Evolutionary conservation across 2,797 vertebrate genomes (phyloP).

Genomic region (Prunella strophiata): DNA sequence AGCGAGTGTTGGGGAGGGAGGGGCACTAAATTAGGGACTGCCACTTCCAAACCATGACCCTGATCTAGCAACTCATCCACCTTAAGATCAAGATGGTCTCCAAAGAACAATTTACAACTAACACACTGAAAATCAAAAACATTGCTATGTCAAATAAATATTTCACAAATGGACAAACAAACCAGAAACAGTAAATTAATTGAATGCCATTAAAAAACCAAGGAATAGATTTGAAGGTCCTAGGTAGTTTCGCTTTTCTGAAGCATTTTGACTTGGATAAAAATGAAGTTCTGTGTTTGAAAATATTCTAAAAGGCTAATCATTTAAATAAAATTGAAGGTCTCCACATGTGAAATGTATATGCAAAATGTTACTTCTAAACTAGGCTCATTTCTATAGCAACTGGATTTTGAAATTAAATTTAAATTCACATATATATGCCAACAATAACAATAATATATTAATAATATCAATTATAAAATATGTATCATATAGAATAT

Average conservation of each 20-base stretch:
- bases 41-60: background rate
- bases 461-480: background rate
- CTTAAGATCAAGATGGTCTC: background rate
- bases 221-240: background rate
- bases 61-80: background rate
- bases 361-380: background rate
- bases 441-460: background rate
- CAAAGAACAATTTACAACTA: background rate
- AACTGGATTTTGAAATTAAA: background rate
- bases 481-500: too few relatives aligned
- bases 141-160: background rate
- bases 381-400: background rate
- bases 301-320: background rate
- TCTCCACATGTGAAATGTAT: background rate
- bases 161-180: background rate
- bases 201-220: background rate
- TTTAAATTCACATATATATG: background rate
- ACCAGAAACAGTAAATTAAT: background rate
- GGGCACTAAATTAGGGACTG: background rate
- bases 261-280: background rate
- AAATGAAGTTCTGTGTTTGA: background rate
- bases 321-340: background rate
- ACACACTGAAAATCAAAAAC: background rate
- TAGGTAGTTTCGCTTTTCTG: background rate
- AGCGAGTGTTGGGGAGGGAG: fast-evolving